These are phyloP conservation scores for Denticeps clupeoides DNA, from an alignment of 2,797 vertebrate species.

Conservation along the genomic window DNA sequence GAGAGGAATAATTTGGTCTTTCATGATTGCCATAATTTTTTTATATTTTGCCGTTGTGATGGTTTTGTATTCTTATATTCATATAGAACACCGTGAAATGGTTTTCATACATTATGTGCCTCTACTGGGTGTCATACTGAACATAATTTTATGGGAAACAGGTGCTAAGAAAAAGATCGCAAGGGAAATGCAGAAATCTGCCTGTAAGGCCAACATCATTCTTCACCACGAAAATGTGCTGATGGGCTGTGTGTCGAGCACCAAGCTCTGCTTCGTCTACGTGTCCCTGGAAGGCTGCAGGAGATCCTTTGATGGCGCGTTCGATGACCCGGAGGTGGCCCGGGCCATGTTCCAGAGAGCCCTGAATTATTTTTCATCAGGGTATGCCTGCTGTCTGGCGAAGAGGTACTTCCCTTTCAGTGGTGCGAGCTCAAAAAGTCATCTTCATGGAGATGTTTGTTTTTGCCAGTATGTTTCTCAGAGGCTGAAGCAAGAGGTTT, in stretches of 20 bases:
- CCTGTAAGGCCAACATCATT: constrained; percentile 33
- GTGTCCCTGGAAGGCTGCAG: constrained; percentile 37
- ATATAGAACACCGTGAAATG: background rate
- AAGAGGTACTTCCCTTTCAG: constrained; percentile 38
- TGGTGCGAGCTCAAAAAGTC: constrained; percentile 15
- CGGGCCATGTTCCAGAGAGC: constrained; percentile 36
- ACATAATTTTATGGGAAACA: background rate
- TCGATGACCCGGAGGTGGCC: constrained; percentile 9
- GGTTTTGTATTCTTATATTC: accelerated
- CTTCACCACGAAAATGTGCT: constrained; percentile 33
- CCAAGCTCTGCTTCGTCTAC: constrained; percentile 40
- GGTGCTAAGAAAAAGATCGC: constrained; percentile 14
- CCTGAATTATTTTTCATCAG: constrained; percentile 36
- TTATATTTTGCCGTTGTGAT: too few relatives aligned
- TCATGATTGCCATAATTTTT: background rate
- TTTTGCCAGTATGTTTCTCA: constrained; percentile 48
- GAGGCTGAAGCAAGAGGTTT: constrained; percentile 25
- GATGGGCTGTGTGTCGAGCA: constrained; percentile 33
- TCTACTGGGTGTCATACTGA: background rate
- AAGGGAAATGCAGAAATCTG: constrained; percentile 28
- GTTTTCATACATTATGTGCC: background rate
- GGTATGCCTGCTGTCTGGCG: constrained; percentile 40
- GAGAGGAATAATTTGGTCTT: background rate
- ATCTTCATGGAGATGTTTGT: constrained; percentile 37
- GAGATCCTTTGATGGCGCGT: constrained; percentile 27